Evolutionary conservation across 1,140 invertebrate species (phyloP).

Genomic region (Asbolus verrucosus): DNA sequence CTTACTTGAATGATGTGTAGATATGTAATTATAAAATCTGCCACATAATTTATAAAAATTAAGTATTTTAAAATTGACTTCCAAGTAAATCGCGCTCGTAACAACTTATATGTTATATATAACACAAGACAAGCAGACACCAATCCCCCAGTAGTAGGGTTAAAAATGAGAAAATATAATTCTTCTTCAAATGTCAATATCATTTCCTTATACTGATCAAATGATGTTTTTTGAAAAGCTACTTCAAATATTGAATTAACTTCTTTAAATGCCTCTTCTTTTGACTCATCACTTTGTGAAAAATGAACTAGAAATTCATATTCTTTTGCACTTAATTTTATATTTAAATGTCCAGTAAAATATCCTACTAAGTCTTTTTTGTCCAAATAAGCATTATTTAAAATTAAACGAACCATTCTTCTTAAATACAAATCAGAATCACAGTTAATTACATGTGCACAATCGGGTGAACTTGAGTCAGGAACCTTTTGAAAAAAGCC

Average conservation of each 20-base stretch:
- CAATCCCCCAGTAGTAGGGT: conserved; percentile 8
- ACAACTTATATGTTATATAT: conserved; percentile 21
- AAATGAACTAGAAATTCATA: conserved; percentile 2
- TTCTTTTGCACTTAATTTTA: neutral
- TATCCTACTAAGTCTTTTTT: neutral
- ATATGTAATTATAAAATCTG: conserved; percentile 21
- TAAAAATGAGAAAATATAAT: conserved; percentile 19
- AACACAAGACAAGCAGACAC: neutral
- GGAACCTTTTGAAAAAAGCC: too few relatives aligned
- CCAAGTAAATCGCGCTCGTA: conserved; percentile 13
- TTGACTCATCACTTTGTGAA: neutral
- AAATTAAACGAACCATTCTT: conserved; percentile 23
- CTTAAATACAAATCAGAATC: conserved; percentile 2
- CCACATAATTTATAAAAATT: conserved; percentile 16
- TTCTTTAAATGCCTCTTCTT: neutral
- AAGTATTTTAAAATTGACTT: conserved; percentile 22
- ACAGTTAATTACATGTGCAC: neutral
- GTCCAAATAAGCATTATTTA: conserved; percentile 24
- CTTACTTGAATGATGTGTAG: conserved; percentile 20
- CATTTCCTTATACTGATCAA: neutral
- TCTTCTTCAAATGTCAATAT: conserved; percentile 5
- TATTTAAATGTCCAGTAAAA: conserved; percentile 27
- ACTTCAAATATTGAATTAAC: conserved; percentile 20
- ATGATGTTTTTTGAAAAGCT: conserved; percentile 20
- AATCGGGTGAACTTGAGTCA: neutral